Conservation (phyloP, 1,140 invertebrate species). For the Ephestia elutella region DNA sequence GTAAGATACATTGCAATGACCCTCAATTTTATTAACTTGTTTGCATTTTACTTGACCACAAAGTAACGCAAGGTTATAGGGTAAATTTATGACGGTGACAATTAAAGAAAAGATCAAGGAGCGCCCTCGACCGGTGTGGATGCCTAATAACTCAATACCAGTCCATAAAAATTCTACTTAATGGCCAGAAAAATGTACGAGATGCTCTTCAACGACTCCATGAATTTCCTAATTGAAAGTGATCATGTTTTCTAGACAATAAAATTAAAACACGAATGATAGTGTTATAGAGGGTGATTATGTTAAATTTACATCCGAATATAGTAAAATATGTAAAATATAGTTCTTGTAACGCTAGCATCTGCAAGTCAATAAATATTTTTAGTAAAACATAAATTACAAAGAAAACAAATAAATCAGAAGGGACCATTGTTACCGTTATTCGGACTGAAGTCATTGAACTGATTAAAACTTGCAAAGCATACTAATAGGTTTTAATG, state of each 20-base stretch:
- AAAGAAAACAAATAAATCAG: too few species aligned
- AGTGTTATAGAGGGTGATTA: too few species aligned
- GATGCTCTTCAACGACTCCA: not conserved
- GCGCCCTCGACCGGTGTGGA: slow-evolving; percentile 11
- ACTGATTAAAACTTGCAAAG: too few species aligned
- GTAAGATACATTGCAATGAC: not conserved
- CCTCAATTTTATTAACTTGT: not conserved
- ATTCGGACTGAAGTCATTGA: too few species aligned
- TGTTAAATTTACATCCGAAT: too few species aligned
- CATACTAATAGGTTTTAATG: not conserved
- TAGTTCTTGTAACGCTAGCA: too few species aligned
- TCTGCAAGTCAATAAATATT: too few species aligned
- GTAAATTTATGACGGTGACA: slow-evolving; percentile 18
- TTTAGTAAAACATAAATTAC: too few species aligned
- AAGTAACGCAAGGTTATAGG: slow-evolving; percentile 12
- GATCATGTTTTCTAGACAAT: too few species aligned
- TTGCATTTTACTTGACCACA: not conserved
- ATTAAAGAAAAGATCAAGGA: slow-evolving; percentile 35
- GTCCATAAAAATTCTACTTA: not conserved
- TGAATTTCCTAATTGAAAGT: not conserved
- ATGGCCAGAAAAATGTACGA: not conserved
- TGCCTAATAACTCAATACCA: not conserved
- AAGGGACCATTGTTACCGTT: too few species aligned
- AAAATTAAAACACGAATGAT: too few species aligned
- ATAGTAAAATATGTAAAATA: too few species aligned